Percentiles rank a stretch among this genome's conserved stretches.
These are phyloP conservation scores for Dryas iulia DNA, from an alignment of 1,140 invertebrate genomes.

Conservation along the genomic window DNA sequence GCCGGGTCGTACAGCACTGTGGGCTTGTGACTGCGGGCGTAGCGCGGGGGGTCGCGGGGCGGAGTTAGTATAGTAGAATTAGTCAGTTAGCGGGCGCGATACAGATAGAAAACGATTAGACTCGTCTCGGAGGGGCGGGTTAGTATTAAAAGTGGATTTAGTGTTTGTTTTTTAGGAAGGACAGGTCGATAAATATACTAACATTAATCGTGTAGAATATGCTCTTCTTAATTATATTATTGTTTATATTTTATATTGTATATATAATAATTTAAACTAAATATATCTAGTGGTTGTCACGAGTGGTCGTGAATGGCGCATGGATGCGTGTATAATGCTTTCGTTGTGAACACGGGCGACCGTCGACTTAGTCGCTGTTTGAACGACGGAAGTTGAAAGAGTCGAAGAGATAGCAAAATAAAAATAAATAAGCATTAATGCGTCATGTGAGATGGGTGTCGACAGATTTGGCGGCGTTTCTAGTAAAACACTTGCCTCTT, in stretches of 20 bases:
- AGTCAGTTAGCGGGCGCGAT: constrained; percentile 75
- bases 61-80: constrained; percentile 74
- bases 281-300: constrained; percentile 40
- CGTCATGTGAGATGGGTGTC: constrained; percentile 73
- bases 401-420: constrained; percentile 66
- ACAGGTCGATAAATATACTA: constrained; percentile 88
- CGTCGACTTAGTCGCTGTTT: constrained; percentile 45
- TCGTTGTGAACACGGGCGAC: constrained; percentile 41
- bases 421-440: constrained; percentile 80
- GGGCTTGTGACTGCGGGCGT: constrained; percentile 81
- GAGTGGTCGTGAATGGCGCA: constrained; percentile 40
- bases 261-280: constrained; percentile 38
- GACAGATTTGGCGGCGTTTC: constrained; percentile 72
- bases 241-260: no score
- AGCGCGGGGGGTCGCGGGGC: constrained; percentile 44
- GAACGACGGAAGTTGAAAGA: constrained; percentile 36
- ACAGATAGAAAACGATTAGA: constrained; percentile 62
- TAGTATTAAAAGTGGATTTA: constrained; percentile 51
- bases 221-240: constrained; percentile 56
- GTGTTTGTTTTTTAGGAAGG: constrained; percentile 90
- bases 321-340: constrained; percentile 25
- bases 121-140: constrained; percentile 47
- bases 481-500: constrained; percentile 82
- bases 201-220: constrained; percentile 82
- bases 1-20: constrained; percentile 89